Percentiles rank a stretch among this genome's conserved stretches.
phyloP scores from a whole-genome alignment of 2,113 vertebrate species.

The Phalacrocorax pelagicus region DNA sequence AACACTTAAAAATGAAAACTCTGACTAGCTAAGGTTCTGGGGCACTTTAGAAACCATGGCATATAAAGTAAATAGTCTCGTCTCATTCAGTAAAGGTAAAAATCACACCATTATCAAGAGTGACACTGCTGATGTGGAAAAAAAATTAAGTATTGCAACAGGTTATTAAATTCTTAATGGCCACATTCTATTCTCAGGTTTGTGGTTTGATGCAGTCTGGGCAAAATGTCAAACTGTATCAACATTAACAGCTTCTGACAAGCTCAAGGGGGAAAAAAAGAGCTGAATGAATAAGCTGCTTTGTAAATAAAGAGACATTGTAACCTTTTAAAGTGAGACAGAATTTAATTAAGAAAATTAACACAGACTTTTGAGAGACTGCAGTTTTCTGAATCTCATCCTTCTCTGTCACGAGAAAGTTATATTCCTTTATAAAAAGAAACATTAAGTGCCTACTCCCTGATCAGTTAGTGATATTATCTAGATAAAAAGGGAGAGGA shows the following conservation, averaged over 20 bases:
- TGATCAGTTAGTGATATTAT: not conserved
- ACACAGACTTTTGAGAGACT: conserved; percentile 7
- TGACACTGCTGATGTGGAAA: conserved; percentile 42
- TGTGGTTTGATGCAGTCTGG: conserved; percentile 57
- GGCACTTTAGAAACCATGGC: not conserved
- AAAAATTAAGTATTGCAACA: conserved; percentile 49
- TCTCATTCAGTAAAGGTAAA: conserved; percentile 45
- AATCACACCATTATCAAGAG: conserved; percentile 7
- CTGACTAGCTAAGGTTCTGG: not conserved
- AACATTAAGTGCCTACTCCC: not conserved
- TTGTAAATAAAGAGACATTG: conserved; percentile 54
- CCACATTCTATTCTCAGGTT: conserved; percentile 53
- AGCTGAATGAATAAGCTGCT: conserved; percentile 47
- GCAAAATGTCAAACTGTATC: conserved; percentile 59
- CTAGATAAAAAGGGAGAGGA: not conserved
- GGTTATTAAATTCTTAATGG: conserved; percentile 69
- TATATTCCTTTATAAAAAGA: not conserved
- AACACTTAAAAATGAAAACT: conserved; percentile 12
- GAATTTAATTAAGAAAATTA: conserved; percentile 63
- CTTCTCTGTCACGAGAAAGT: not conserved
- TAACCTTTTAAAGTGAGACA: conserved; percentile 37
- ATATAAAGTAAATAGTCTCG: not conserved
- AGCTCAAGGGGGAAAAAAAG: not conserved
- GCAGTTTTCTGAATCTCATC: not conserved
- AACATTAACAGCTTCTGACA: conserved; percentile 62